phyloP scores from a whole-genome alignment of 1,140 invertebrate genomes.

The Meloidogyne floridensis region DNA sequence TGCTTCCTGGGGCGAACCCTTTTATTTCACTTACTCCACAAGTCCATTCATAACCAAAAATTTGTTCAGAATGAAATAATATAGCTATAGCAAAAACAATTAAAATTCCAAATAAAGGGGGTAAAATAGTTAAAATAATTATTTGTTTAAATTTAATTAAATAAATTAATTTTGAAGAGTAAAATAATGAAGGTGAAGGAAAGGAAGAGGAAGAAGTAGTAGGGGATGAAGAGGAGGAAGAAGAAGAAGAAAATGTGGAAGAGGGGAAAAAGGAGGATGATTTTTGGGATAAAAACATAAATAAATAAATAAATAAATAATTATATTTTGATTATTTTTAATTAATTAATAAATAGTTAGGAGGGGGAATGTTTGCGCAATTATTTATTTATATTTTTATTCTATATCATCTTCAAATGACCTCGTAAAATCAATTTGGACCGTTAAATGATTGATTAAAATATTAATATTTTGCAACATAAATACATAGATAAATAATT shows the following conservation, averaged over 20 bases:
- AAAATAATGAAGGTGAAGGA: not conserved
- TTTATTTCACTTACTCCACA: conserved; percentile 32
- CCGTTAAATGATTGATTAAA: not conserved
- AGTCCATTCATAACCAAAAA: conserved; percentile 47
- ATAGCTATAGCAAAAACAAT: conserved; percentile 40
- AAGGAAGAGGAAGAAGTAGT: too few relatives aligned
- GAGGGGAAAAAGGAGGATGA: not conserved
- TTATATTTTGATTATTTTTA: too few relatives aligned
- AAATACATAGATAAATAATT: too few relatives aligned
- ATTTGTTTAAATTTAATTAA: conserved; percentile 21
- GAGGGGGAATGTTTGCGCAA: too few relatives aligned
- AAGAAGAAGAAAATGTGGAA: not conserved
- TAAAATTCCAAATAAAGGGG: conserved; percentile 31
- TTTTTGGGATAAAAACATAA: too few relatives aligned
- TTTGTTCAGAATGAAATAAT: conserved; percentile 26
- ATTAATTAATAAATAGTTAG: too few relatives aligned
- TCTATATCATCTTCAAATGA: not conserved
- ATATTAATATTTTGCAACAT: not conserved
- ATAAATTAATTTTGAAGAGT: conserved; percentile 4
- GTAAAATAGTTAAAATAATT: conserved; percentile 32
- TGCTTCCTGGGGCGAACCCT: too few relatives aligned
- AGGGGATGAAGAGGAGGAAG: not conserved
- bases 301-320: too few relatives aligned
- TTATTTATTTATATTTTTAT: conserved; percentile 2
- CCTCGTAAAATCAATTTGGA: conserved; percentile 1